These are phyloP conservation scores for Enteromius thamalakanensis DNA, from an alignment of 2,797 vertebrate species.

Conservation along the genomic window DNA sequence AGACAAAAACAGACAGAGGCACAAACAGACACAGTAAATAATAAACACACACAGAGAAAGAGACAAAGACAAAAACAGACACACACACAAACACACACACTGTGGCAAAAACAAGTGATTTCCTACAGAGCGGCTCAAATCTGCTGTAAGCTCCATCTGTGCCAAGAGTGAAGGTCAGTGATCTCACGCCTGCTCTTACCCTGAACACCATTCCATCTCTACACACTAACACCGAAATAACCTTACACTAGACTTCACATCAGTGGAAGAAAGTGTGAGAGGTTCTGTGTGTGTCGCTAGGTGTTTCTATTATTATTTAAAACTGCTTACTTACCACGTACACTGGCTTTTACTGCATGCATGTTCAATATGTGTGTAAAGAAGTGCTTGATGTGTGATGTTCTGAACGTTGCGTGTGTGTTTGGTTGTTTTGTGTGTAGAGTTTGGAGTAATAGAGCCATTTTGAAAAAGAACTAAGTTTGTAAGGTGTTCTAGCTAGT, in stretches of 20 bases:
- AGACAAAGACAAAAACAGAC: conserved; percentile 17
- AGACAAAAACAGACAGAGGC: conserved; percentile 34
- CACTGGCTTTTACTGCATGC: too few relatives aligned
- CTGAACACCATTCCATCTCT: not conserved
- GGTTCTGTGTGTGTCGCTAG: not conserved
- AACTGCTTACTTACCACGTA: too few relatives aligned
- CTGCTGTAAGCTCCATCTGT: conserved; percentile 23
- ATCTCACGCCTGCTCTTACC: not conserved
- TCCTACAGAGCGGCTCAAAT: conserved; percentile 18
- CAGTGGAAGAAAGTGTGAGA: not conserved
- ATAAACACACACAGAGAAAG: conserved; percentile 25
- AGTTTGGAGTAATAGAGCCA: too few relatives aligned
- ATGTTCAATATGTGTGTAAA: too few relatives aligned
- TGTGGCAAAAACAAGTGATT: conserved; percentile 25
- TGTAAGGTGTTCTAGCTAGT: not conserved
- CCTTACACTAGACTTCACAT: not conserved
- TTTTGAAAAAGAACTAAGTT: too few relatives aligned
- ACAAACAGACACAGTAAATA: conserved; percentile 4
- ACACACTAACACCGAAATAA: not conserved
- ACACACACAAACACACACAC: conserved; percentile 41
- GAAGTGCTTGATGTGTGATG: too few relatives aligned
- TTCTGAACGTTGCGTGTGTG: too few relatives aligned
- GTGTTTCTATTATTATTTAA: not conserved
- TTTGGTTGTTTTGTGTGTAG: too few relatives aligned
- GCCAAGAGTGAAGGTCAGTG: conserved; percentile 44